Evolutionary conservation across 1,140 invertebrate genomes (phyloP), one percentile per base, ranked within the genome.

Genomic region (Cydia amplana): DNA sequence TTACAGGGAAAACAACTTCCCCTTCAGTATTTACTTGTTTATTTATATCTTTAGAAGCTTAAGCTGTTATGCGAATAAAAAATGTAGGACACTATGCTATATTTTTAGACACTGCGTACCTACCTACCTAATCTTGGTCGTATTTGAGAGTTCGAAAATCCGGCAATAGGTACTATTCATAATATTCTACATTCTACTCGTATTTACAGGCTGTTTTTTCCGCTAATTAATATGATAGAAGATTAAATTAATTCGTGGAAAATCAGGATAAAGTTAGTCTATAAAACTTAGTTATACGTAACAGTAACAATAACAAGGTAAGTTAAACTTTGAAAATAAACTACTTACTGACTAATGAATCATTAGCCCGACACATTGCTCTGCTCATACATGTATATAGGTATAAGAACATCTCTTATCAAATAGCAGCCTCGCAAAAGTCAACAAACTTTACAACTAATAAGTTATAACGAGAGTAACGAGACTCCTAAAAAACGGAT

Each of bases 11-110:
- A 73, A n/a, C 20, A 18, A 9, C n/a, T 32, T 16, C 49, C 46
- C 40, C 23, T 73, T n/a, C 70, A 43, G 10, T 73, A 73, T 36
- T 51, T 23, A 73, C 70, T 43, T 46, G 28, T 16, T 73, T 46
- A 43, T 36, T 73, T 51, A 23, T 43, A n/a, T 23, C 36, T 16
- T 73, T 73, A 49, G 49, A 73, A 40, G 32, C 36, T 7, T 25
- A 23, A 16, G 70, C 14, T 46, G 20, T 1, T 60, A 23, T 12
- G 55, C 55, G 9, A 23, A 23, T 60, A 60, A 60, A 23, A 60
- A 23, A 60, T 60, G 18, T 60, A 23, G 20, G 55, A 12, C 7
- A 60, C n/a, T 2, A 23, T 4, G 55, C 55, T 18, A 12, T 10
- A n/a, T 12, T 20, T 60, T 20, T 60, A 23, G n/a, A 60, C 4